Evolutionary conservation across 2,888 invertebrate species (phyloP).

Genomic region (Tachina grossa): DNA sequence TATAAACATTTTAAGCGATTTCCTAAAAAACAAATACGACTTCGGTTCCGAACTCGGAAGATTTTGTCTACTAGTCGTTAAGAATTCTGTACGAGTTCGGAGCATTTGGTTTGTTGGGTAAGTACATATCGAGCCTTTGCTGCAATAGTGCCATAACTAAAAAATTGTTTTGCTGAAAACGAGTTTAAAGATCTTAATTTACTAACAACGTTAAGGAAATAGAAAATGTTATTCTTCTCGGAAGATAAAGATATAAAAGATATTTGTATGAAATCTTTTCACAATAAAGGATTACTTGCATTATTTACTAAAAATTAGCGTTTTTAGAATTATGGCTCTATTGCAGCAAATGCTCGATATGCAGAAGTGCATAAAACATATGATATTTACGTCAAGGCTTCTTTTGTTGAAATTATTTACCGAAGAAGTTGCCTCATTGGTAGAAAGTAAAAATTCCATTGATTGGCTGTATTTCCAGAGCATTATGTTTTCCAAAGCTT

Average conservation of each 20-base stretch:
- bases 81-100: no score
- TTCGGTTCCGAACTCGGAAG: no score
- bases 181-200: no score
- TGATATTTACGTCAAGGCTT: background rate
- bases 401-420: slow-evolving; percentile 18
- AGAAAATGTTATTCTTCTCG: no score
- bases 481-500: background rate
- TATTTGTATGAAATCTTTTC: background rate
- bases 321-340: background rate
- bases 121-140: background rate
- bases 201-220: no score
- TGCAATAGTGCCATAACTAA: background rate
- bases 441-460: slow-evolving; percentile 3
- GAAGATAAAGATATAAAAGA: no score
- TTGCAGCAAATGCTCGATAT: background rate
- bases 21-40: no score
- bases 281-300: background rate
- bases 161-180: no score
- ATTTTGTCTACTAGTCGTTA: no score
- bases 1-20: no score
- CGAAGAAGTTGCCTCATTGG: slow-evolving; percentile 16
- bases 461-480: slow-evolving; percentile 7
- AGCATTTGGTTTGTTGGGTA: background rate
- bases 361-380: background rate
- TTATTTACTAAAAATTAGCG: background rate